phyloP scores from a whole-genome alignment of 1,140 invertebrate species.

The Anastrepha obliqua region DNA sequence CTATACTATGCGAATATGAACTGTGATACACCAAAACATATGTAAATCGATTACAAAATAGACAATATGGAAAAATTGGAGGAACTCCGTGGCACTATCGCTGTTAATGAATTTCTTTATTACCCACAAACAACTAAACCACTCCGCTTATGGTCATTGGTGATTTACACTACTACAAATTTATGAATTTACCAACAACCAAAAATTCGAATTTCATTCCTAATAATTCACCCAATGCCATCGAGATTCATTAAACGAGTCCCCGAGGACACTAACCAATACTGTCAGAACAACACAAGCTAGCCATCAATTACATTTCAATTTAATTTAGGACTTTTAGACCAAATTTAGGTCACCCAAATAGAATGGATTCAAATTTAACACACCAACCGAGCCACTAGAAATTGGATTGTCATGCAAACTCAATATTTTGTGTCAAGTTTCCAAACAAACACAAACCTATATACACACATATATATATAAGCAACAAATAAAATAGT shows the following conservation, averaged over 20 bases:
- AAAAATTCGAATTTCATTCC: background rate
- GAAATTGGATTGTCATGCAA: constrained; percentile 34
- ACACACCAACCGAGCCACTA: background rate
- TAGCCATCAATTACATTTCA: constrained; percentile 39
- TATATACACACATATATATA: background rate
- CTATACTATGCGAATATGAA: too few species aligned
- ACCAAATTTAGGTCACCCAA: constrained; percentile 18
- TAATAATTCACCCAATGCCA: constrained; percentile 8
- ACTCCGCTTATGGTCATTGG: too few species aligned
- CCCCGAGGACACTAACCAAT: background rate
- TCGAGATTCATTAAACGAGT: background rate
- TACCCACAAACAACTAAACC: too few species aligned
- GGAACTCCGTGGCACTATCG: too few species aligned
- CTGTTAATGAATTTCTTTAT: too few species aligned
- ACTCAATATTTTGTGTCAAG: background rate
- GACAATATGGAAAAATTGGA: too few species aligned
- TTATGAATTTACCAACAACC: too few species aligned
- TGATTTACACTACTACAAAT: too few species aligned
- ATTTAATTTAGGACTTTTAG: constrained; percentile 24
- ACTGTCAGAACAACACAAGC: background rate
- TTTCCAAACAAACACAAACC: background rate
- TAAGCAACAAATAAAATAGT: background rate
- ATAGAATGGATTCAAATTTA: constrained; percentile 25
- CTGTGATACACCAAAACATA: too few species aligned
- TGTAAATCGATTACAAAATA: too few species aligned